These are phyloP conservation scores for Autographa pulchrina DNA, from an alignment of 2,888 invertebrate species.

Conservation along the genomic window DNA sequence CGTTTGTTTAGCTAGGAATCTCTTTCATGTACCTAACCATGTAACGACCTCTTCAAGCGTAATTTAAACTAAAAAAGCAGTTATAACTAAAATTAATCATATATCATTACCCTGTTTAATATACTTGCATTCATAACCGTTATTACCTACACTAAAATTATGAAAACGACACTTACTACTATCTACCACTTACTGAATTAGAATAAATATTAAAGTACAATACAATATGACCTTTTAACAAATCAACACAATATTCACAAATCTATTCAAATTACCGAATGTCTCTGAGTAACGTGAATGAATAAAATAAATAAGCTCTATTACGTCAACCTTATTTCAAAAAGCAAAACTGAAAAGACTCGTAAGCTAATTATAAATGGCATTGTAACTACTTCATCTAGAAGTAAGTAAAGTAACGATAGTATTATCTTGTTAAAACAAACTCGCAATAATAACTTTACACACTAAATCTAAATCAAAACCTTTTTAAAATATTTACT, in stretches of 20 bases:
- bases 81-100: no score
- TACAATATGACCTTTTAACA: background rate
- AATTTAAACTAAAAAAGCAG: no score
- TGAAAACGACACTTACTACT: no score
- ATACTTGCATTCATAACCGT: no score
- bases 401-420: conserved; percentile 52
- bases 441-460: conserved; percentile 69
- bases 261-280: background rate
- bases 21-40: no score
- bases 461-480: conserved; percentile 71
- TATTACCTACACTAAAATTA: no score
- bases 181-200: no score
- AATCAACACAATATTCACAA: background rate
- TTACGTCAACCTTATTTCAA: background rate
- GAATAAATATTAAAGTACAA: background rate
- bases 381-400: conserved; percentile 21
- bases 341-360: background rate
- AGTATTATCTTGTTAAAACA: conserved; percentile 72
- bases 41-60: no score
- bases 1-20: no score
- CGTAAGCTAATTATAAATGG: no score
- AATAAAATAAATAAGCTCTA: background rate
- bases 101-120: no score
- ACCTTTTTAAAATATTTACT: conserved; percentile 75
- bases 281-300: no score